Evolutionary conservation across 2,888 invertebrate genomes (phyloP), one percentile per base, ranked within the genome.

Genomic region (Orthonevra nobilis): DNA sequence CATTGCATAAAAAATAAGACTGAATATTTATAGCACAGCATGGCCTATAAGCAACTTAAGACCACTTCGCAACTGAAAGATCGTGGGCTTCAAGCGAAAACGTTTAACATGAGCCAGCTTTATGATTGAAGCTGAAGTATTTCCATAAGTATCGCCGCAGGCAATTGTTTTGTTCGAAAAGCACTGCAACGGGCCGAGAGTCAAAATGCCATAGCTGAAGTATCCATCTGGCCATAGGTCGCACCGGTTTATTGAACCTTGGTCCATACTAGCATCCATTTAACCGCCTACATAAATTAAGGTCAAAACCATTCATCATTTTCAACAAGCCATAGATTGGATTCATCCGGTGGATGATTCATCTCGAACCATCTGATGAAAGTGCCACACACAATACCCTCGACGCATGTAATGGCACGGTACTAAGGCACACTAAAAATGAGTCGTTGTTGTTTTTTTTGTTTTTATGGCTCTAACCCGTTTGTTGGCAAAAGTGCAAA

Each of bases 161-260:
- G 48, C 19, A 15, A 48, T 32, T 19, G 9, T 50, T 3, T 20
- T 32, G 19, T 17, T 6, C 30, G n/a, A 19, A 48, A 19, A 30
- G 26, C 14, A 28, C 15, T 44, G 23, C 14, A 28, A 14, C 46
- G 15, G 12, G n/a, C 14, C 3, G 28, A 14, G 3, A 38, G 17
- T 14, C 14, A 34, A 34, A 14, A n/a, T n/a, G n/a, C n/a, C n/a
- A n/a, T n/a, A n/a, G n/a, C n/a, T n/a, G n/a, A n/a, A n/a, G n/a
- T n/a, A n/a, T n/a, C n/a, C n/a, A n/a, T n/a, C n/a, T n/a, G n/a
- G n/a, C n/a, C n/a, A n/a, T 5, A 34, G 1, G 23, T 23, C 23
- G 3, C 23, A 40, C 17, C 46, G 32, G 68, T 68, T 68, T 68
- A 17, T 68, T 58, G 68, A 68, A 68, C 68, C 36, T 34, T 56